phyloP scores from a whole-genome alignment of 1,140 invertebrate genomes.

The Plodia interpunctella region DNA sequence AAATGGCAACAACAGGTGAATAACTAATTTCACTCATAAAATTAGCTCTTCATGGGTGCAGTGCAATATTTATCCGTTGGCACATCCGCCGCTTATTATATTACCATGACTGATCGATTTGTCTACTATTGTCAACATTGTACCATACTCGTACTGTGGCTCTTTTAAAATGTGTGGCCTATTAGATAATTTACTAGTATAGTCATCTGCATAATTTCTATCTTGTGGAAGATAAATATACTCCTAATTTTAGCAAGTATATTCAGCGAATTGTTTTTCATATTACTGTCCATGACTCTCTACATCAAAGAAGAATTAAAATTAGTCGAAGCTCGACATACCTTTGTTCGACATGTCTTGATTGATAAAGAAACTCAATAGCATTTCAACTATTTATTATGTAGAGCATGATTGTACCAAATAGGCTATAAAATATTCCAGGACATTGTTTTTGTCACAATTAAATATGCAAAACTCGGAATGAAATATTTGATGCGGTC shows the following conservation, averaged over 20 bases:
- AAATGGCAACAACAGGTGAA: conserved; percentile 76
- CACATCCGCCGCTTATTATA: conserved; percentile 62
- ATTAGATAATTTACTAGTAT: too few species aligned
- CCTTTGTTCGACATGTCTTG: too few species aligned
- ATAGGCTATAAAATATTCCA: conserved; percentile 49
- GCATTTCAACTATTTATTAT: neutral
- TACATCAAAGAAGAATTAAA: too few species aligned
- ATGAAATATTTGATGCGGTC: conserved; percentile 71
- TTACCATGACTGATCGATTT: conserved; percentile 40
- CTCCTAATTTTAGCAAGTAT: too few species aligned
- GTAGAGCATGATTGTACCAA: conserved; percentile 29
- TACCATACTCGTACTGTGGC: conserved; percentile 1
- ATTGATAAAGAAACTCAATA: too few species aligned
- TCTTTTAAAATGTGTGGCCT: neutral
- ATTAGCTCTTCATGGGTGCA: conserved; percentile 70
- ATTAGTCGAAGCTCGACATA: too few species aligned
- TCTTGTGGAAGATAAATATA: too few species aligned
- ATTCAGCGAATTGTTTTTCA: too few species aligned
- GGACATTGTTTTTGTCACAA: conserved; percentile 59
- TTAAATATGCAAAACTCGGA: conserved; percentile 67
- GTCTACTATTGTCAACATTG: conserved; percentile 8
- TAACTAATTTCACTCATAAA: conserved; percentile 75
- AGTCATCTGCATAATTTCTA: too few species aligned
- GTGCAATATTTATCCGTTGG: conserved; percentile 66
- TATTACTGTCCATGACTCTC: too few species aligned